Evolutionary conservation across 2,888 invertebrate genomes (phyloP).

Genomic region (Tribolium freemani): DNA sequence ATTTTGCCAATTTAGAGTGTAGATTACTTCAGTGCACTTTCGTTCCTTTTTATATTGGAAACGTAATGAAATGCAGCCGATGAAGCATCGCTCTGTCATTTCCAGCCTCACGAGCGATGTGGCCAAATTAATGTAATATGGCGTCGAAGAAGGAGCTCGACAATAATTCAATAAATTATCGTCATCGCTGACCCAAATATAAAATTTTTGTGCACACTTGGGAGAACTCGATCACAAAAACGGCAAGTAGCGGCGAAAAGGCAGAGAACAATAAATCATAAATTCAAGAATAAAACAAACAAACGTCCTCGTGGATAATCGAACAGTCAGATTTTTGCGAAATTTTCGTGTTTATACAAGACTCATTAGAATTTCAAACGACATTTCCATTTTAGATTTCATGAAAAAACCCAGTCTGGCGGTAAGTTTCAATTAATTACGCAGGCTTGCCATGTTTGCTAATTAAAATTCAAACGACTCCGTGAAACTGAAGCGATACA

Average conservation of each 20-base stretch:
- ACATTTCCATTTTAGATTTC: slow-evolving; percentile 24
- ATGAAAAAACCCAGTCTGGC: slow-evolving; percentile 2
- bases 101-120: slow-evolving; percentile 13
- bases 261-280: slow-evolving; percentile 21
- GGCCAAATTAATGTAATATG: slow-evolving; percentile 28
- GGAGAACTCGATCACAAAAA: slow-evolving; percentile 6
- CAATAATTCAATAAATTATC: slow-evolving; percentile 38
- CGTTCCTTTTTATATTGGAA: slow-evolving; percentile 7
- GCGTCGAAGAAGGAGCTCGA: slow-evolving; percentile 19
- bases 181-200: slow-evolving; percentile 32
- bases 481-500: neutral
- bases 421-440: slow-evolving; percentile 16
- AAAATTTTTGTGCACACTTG: slow-evolving; percentile 13
- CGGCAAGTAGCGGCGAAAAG: slow-evolving; percentile 7
- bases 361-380: slow-evolving; percentile 7
- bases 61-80: slow-evolving; percentile 27
- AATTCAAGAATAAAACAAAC: slow-evolving; percentile 30
- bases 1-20: neutral
- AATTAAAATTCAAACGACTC: slow-evolving; percentile 21
- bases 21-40: neutral
- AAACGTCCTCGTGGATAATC: slow-evolving; percentile 15
- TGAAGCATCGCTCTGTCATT: slow-evolving; percentile 22
- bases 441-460: neutral
- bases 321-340: neutral
- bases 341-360: slow-evolving; percentile 2